Evolutionary conservation across 1,140 invertebrate genomes (phyloP).

Genomic region (Eupeodes corollae): DNA sequence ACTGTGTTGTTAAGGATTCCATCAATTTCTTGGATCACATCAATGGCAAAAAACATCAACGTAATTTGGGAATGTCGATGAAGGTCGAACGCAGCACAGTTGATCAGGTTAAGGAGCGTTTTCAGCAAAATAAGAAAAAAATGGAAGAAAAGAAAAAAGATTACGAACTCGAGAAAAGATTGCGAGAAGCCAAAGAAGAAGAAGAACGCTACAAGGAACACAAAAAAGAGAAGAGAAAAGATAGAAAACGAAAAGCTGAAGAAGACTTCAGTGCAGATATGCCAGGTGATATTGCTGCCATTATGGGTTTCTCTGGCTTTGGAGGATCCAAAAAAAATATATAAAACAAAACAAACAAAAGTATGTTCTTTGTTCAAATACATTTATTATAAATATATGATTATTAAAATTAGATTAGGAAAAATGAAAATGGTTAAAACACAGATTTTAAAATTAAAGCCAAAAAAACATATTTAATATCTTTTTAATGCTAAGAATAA

Average conservation of each 20-base stretch:
- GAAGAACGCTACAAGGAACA: slow-evolving; percentile 92
- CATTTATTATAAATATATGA: slow-evolving; percentile 8
- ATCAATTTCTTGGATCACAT: slow-evolving; percentile 99
- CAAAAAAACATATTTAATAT: slow-evolving; percentile 12
- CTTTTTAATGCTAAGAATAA: slow-evolving; percentile 1
- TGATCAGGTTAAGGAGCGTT: slow-evolving; percentile 90
- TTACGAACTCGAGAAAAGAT: slow-evolving; percentile 82
- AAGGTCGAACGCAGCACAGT: slow-evolving; percentile 89
- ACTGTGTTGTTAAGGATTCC: slow-evolving; percentile 98
- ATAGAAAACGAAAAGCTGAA: slow-evolving; percentile 77
- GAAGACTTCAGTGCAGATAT: slow-evolving; percentile 52
- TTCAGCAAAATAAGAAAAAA: slow-evolving; percentile 89
- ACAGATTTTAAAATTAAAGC: slow-evolving; percentile 5
- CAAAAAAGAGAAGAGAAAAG: slow-evolving; percentile 77
- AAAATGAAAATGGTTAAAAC: slow-evolving; percentile 9
- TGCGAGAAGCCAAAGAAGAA: slow-evolving; percentile 92
- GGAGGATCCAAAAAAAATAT: slow-evolving; percentile 71
- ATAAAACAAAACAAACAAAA: slow-evolving; percentile 11
- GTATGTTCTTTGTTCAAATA: no score
- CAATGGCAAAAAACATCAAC: slow-evolving; percentile 99
- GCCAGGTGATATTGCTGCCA: slow-evolving; percentile 73
- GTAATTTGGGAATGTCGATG: slow-evolving; percentile 99
- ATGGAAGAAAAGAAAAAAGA: slow-evolving; percentile 92
- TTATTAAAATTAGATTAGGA: slow-evolving; percentile 8
- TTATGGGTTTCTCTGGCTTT: slow-evolving; percentile 98